Percentiles rank a stretch among this genome's conserved stretches.
Evolutionary conservation across 1,140 invertebrate species (phyloP).

Genomic region (Orchestia grillus): DNA sequence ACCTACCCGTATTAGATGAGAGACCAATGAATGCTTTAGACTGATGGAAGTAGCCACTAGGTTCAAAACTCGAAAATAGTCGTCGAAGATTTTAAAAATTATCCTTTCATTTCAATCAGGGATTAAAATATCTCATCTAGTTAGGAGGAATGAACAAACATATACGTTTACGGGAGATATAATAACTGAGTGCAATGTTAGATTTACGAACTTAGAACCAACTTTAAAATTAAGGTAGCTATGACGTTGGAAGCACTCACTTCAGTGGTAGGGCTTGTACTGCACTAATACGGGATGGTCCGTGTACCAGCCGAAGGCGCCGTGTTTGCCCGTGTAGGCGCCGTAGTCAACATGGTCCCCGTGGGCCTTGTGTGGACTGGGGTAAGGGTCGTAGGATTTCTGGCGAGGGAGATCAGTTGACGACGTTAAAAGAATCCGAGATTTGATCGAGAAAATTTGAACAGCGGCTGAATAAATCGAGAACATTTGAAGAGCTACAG

Average conservation of each 20-base stretch:
- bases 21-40: no score
- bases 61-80: no score
- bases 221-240: neutral
- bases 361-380: neutral
- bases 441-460: neutral
- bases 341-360: slow-evolving; percentile 68
- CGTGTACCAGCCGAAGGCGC: slow-evolving; percentile 70
- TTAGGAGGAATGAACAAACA: no score
- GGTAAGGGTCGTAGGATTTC: neutral
- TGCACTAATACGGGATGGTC: slow-evolving; percentile 69
- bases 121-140: no score
- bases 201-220: neutral
- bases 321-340: slow-evolving; percentile 68
- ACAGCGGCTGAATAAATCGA: neutral
- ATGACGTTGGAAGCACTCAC: neutral
- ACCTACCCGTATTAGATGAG: no score
- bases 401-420: no score
- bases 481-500: neutral
- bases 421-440: no score
- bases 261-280: neutral
- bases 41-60: no score
- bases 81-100: no score
- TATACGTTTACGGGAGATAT: no score
- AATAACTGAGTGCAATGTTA: neutral
- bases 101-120: no score